phyloP scores from a whole-genome alignment of 2,797 vertebrate genomes.

The Poecilia gillii region DNA sequence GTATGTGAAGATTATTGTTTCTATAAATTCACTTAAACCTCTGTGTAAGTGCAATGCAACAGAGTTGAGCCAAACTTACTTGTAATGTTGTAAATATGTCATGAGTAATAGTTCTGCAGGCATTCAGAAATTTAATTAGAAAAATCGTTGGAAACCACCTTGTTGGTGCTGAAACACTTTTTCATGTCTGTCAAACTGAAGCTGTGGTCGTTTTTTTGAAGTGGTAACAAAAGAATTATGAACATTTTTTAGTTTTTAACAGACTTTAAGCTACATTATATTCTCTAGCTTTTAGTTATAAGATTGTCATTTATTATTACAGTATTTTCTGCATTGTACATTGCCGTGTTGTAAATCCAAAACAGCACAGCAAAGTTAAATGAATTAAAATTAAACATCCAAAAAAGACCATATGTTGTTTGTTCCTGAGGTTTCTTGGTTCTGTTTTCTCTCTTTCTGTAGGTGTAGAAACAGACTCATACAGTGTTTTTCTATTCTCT shows the following conservation, averaged over 20 bases:
- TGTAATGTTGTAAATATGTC: conserved; percentile 3
- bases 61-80: background rate
- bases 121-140: background rate
- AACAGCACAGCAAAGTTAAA: background rate
- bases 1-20: background rate
- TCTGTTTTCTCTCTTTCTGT: background rate
- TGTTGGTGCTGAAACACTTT: background rate
- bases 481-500: background rate
- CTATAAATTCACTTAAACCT: background rate
- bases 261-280: background rate
- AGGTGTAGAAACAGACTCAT: background rate
- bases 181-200: background rate
- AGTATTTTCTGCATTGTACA: background rate
- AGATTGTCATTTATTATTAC: background rate
- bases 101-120: background rate
- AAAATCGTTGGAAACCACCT: background rate
- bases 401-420: background rate
- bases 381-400: too few species aligned
- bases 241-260: background rate
- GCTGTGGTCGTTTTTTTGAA: background rate
- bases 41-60: conserved; percentile 1
- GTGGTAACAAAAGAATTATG: background rate
- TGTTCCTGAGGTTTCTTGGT: background rate
- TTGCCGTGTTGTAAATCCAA: background rate
- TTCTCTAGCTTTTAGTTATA: background rate